A percentile compares a stretch with the other conserved stretches of the same genome.
phyloP scores from a whole-genome alignment of 1,140 invertebrate genomes.

The Procambarus virginalis region DNA sequence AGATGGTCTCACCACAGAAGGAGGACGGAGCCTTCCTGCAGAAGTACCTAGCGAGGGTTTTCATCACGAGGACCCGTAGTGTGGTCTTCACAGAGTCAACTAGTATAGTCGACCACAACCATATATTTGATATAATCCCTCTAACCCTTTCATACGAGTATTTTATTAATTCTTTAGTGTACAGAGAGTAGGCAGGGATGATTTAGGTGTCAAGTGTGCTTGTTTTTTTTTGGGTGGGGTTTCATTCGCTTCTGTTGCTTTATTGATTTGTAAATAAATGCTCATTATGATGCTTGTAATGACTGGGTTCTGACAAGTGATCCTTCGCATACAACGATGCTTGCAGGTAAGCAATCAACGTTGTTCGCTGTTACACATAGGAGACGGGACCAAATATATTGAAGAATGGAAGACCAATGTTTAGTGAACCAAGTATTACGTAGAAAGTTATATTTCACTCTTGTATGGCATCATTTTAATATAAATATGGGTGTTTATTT shows the following conservation, averaged over 20 bases:
- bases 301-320: slow-evolving; percentile 1
- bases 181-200: background rate
- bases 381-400: background rate
- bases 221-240: background rate
- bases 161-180: slow-evolving; percentile 1
- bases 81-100: background rate
- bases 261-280: no score
- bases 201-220: background rate
- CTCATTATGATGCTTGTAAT: background rate
- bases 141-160: background rate
- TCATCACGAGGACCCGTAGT: background rate
- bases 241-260: background rate
- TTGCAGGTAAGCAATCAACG: background rate
- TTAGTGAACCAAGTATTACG: background rate
- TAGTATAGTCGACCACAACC: background rate
- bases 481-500: background rate
- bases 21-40: background rate
- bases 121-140: slow-evolving; percentile 6
- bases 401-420: background rate
- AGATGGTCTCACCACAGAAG: background rate
- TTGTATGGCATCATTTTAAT: background rate
- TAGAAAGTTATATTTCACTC: background rate
- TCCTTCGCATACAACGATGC: slow-evolving; percentile 23
- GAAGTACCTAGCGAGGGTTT: background rate
- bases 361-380: background rate